Base-by-base conservation (phyloP, 2,888 invertebrate species). In the Limnephilus auricula region DNA sequence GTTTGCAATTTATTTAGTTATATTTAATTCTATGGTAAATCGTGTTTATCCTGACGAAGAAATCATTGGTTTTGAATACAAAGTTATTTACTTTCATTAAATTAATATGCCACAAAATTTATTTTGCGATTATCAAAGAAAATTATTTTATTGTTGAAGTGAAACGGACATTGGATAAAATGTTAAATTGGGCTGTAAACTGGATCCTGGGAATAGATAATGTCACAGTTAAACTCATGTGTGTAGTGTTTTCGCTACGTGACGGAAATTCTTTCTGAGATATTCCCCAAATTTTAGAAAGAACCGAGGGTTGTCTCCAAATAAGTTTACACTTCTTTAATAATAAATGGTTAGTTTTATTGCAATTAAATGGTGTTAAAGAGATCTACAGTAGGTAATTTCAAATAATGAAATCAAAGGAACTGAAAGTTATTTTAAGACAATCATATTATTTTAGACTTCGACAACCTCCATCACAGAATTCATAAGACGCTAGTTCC, bases 151-250 rank as follows among this genome's bases (percentile, higher is more conserved):
- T 50, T 50, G 50, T 65, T n/a, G 25, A 65, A n/a, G 65, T 65
- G 25, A 65, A 65, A 25, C 9, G 65, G n/a, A 2, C 25, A 65
- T 65, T 65, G 25, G 25, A 1, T 2, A n/a, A 65, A 65, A n/a
- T 65, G 65, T 65, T 6, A n/a, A n/a, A 88, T 88, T 88, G 87
- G 87, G n/a, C 79, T 45, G 45, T 87, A 82, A 86, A 88, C 82
- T 90, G 89, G 40, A 79, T 89, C 90, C 86, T 31, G 89, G 15
- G 86, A 91, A 92, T 86, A 86, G 91, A 91, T 91, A 91, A 90
- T 90, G 90, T 92, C 91, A 90, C 37, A 85, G 88, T 90, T 88
- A 80, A 87, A 90, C 83, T 83, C 88, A 45, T 88, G 82, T 82
- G 90, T 50, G 82, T 82, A 82, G 32, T 83, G 82, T 82, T 89